Evolutionary conservation across 2,113 vertebrate species (phyloP), one percentile per base, ranked within the genome.

Genomic region (Callaeas wilsoni): DNA sequence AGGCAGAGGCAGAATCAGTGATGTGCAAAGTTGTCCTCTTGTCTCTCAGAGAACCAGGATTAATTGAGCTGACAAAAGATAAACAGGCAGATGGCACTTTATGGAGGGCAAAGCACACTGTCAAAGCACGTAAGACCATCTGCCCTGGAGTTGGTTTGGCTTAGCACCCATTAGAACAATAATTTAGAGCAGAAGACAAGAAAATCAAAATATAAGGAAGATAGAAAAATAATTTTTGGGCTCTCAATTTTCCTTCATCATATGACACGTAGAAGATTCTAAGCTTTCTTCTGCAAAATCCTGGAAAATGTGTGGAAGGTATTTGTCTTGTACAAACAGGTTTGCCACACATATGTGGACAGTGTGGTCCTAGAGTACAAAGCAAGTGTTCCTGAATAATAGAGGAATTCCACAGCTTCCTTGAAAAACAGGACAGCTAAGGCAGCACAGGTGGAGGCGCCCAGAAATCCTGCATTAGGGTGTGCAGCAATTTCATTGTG

Each of bases 51-150:
- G 70, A 84, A 93, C 49, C 7, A 11, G 35, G 20, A 77, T 93
- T 77, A 84, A 90, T 65, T 92, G 71, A 94, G 87, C 79, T 86
- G 55, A 93, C 68, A 80, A 59, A 90, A 90, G 90, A 80, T 33
- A 60, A 90, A 74, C 35, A 62, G 83, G 90, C 94, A 97, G 94
- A 97, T 95, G 96, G 90, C 71, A 93, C 60, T 27, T 65, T 77
- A 69, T 21, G 39, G 79, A 93, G 46, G 59, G 68, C 90, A 90
- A 79, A 83, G 53, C 87, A 82, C 35, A 9, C 13, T 74, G 84
- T 86, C 67, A 80, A 60, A 80, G 87, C 64, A 65, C 0, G 1
- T 50, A 94, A 83, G 37, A 70, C 71, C 70, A 69, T 84, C 35
- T 95, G 95, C 88, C 90, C 71, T 70, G 64, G 18, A 71, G 47